Evolutionary conservation across 1,140 invertebrate species (phyloP).

Genomic region (Monochamus saltuarius): DNA sequence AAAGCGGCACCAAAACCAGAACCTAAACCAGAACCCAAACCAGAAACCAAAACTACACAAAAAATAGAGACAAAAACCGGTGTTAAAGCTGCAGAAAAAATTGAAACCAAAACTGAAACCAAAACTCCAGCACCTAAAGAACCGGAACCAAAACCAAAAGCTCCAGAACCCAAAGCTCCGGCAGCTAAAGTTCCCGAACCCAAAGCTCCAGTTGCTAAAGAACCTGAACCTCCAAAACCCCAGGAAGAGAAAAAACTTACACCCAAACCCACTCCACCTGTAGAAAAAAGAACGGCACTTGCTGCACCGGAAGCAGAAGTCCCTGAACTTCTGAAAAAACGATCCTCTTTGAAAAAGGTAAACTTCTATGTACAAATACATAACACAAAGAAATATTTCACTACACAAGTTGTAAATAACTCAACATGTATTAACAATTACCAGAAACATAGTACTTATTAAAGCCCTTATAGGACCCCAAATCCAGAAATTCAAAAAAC

Average conservation of each 20-base stretch:
- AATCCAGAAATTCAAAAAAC: too few species aligned
- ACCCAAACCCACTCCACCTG: conserved; percentile 32
- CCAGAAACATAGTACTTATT: too few species aligned
- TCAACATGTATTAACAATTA: too few species aligned
- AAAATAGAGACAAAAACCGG: conserved; percentile 5
- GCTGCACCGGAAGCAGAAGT: conserved; percentile 4
- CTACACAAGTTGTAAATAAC: too few species aligned
- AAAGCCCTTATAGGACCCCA: too few species aligned
- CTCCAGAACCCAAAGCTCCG: conserved; percentile 23
- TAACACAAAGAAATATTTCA: too few species aligned
- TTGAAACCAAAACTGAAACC: conserved; percentile 26
- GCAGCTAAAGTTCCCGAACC: conserved; percentile 24
- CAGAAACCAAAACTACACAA: conserved; percentile 32
- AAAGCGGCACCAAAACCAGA: conserved; percentile 36
- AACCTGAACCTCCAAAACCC: conserved; percentile 16
- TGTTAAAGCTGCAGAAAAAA: conserved; percentile 11
- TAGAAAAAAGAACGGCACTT: conserved; percentile 26
- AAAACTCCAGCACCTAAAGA: conserved; percentile 41
- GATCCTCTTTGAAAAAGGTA: conserved; percentile 31
- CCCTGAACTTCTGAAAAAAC: conserved; percentile 19
- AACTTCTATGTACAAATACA: not conserved
- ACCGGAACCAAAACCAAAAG: conserved; percentile 16
- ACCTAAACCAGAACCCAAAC: conserved; percentile 37
- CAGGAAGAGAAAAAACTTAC: conserved; percentile 30
- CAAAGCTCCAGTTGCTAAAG: conserved; percentile 13